Base-by-base conservation (phyloP, 2,888 invertebrate genomes). In the Phoenoteleia sp. region DNA sequence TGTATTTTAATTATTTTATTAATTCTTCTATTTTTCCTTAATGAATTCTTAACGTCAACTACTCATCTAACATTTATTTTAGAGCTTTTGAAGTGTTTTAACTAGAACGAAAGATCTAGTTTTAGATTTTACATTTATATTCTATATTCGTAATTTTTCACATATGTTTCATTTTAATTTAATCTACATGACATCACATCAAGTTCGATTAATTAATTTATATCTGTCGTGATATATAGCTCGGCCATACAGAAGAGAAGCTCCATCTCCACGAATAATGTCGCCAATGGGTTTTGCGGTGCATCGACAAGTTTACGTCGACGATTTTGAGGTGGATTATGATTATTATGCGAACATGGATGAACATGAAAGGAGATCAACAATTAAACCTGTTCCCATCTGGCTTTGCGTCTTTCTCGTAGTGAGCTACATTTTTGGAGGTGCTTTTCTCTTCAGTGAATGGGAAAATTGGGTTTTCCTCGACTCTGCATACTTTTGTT, bases 401-500 rank as follows among this genome's bases (percentile, higher is more conserved):
- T 98, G 98, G 97, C 94, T 98, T 80, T 98, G 98, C 93, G 97
- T 98, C 71, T 96, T 97, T 90, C 95, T 98, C 54, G 98, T 98
- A 23, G 96, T 98, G 23, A 97, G 98, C 80, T 98, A 98, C 94
- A 98, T 98, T 88, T 95, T 98, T 71, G 97, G 97, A 0, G 98
- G 98, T 13, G 98, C 98, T 1, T 97, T 96, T 90, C 95, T 98
- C 9, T 98, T 98, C 94, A 95, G 96, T 89, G 95, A 95, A 56
- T 98, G 98, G 97, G 98, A 98, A 94, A 94, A 95, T 19, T 98
- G 98, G 98, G 95, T 95, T 0, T 97, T 97, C 91, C 95, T 98
- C 81, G 98, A 98, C 92, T 97, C 98, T 0, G 98, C 98, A 1
- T 98, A 98, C 94, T 98, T 98, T 94, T 98, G 98, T 94, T 98